phyloP scores from a whole-genome alignment of 2,888 invertebrate genomes.

The Selenia dentaria region DNA sequence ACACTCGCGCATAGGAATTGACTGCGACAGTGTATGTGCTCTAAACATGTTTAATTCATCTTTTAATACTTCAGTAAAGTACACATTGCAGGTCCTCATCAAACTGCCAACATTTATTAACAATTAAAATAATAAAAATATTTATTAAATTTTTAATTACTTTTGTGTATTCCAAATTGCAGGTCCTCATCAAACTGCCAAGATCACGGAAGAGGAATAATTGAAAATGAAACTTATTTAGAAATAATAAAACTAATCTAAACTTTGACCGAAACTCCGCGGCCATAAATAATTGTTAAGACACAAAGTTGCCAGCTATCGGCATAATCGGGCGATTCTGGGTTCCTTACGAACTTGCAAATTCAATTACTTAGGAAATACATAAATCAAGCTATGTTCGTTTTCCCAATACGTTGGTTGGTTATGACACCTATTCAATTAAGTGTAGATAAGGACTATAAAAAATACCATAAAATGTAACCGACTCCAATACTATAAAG shows the following conservation, averaged over 20 bases:
- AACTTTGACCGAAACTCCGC: slow-evolving; percentile 22
- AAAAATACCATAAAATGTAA: too few species aligned
- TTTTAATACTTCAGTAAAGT: too few species aligned
- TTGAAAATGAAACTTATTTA: slow-evolving; percentile 25
- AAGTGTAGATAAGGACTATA: too few species aligned
- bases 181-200: not conserved
- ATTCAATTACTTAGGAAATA: slow-evolving; percentile 65
- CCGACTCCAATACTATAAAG: too few species aligned
- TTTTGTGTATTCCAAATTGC: not conserved
- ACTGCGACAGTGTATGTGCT: too few species aligned
- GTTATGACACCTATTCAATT: too few species aligned
- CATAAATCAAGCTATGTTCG: slow-evolving; percentile 61
- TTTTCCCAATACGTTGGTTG: slow-evolving; percentile 41
- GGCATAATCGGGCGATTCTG: slow-evolving; percentile 27
- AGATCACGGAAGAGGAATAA: slow-evolving; percentile 2
- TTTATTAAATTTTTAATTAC: too few species aligned
- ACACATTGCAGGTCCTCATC: too few species aligned
- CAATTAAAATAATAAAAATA: too few species aligned
- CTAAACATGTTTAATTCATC: too few species aligned
- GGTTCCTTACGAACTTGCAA: slow-evolving; percentile 42
- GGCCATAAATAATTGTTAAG: slow-evolving; percentile 33
- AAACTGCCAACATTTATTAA: too few species aligned
- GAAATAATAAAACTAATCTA: slow-evolving; percentile 35
- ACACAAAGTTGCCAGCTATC: slow-evolving; percentile 31
- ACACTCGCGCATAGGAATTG: too few species aligned